Evolutionary conservation across 2,797 vertebrate species (phyloP), one percentile per base, ranked within the genome.

Genomic region (Ambastaia sidthimunki): DNA sequence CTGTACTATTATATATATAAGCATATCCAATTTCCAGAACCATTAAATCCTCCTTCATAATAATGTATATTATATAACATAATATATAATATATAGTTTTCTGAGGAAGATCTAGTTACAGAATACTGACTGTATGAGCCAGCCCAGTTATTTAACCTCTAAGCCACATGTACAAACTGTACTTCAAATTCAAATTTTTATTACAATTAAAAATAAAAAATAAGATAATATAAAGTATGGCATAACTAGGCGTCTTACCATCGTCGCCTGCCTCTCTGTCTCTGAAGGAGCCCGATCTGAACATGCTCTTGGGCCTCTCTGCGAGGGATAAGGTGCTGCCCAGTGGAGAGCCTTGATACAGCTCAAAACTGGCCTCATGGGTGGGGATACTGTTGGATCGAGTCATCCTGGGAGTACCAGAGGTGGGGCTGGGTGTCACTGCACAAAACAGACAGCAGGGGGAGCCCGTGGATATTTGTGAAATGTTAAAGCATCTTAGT

Each of bases 381-480:
- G 96, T 94, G 41, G 97, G 97, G 90, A 98, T 99, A 93, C 97
- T 98, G 94, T 98, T 99, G 90, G 97, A 99, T 73, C 97, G 96
- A 83, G 94, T 97, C 95, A 99, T 98, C 87, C 96, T 95, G 0
- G 96, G 95, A 82, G 96, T 87, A 84, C 94, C 76, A 15, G 94
- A 82, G 1, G 94, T 92, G 83, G 96, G 96, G 37, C 91, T 91
- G 47, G 91, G 87, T 34, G 89, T 87, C 94, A 90, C 90, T 91
- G 82, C 52, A 72, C n/a, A 79, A 6, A 18, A 78, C 63, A 78
- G 62, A 82, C 62, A 82, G 52, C 41, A 82, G 75, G 78, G 37
- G 70, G 60, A 66, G 23, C 25, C 18, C 57, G 55, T 19, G 12
- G 7, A 55, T 44, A 28, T 28, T 5, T 7, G 15, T 44, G n/a